Evolutionary conservation across 1,140 invertebrate genomes (phyloP), one percentile per base, ranked within the genome.

Genomic region (Drosophila bipectinata): DNA sequence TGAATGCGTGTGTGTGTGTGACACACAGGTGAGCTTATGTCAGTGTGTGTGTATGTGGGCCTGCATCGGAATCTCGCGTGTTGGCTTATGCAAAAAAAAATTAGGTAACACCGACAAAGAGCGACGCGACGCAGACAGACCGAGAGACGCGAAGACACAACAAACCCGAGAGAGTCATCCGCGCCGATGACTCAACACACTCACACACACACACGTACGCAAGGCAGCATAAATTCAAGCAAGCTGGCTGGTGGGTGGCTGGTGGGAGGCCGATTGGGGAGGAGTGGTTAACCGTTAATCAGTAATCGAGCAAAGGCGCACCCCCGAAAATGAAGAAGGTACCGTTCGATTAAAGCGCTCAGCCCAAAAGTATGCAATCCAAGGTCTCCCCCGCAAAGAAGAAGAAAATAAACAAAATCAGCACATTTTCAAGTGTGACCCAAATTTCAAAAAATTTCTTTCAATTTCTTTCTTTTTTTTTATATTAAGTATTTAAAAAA

Each of bases 331-430:
- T 69, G 49, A 41, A 69, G 3, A 30, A 55, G 10, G 53, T 37
- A 21, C 28, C 34, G 41, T 18, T 47, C 4, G 12, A 56, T 57
- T 67, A 76, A 79, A 24, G 12, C 24, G 18, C 7, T 4, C 26
- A 55, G 81, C 80, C 80, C 66, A 57, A 87, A 87, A 85, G 82
- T 85, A 85, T 87, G 81, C 62, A 57, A 60, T 9, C 34, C 45
- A 66, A 64, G 47, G 47, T 47, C 44, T 15, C n/a, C 8, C 9
- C 7, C 7, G 9, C 8, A 24, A 24, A 47, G 18, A 10, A 24
- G 44, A 47, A 21, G 9, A 10, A 7, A 44, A 44, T 2, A 44
- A 15, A 44, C 47, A 49, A 4, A 24, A 24, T 26, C 47, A 49
- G 41, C 41, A 44, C 41, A 18, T 37, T 37, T 44, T 44, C 41